Conservation (phyloP, 2,113 vertebrate genomes). For the Ibidorhyncha struthersii region DNA sequence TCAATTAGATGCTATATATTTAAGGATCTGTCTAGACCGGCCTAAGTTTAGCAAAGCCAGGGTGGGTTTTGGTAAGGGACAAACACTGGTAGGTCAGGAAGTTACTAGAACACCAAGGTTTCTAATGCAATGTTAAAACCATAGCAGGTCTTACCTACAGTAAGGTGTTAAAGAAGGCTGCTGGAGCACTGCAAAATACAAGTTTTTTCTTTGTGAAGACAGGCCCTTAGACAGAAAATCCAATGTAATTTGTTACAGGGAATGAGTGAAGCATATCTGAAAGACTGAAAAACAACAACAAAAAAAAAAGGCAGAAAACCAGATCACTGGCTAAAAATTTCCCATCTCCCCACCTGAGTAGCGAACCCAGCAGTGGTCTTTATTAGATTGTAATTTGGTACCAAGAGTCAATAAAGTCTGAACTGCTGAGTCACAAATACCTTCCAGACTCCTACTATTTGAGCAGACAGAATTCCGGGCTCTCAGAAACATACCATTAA, state of each 20-base stretch:
- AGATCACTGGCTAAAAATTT: background rate
- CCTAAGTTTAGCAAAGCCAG: background rate
- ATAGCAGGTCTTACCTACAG: background rate
- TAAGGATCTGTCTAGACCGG: background rate
- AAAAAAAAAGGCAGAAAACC: background rate
- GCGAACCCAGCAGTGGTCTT: background rate
- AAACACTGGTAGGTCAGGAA: background rate
- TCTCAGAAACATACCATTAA: background rate
- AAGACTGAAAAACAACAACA: background rate
- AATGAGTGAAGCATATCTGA: background rate
- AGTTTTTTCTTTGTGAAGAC: background rate
- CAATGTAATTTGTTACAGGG: background rate
- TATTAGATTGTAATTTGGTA: background rate
- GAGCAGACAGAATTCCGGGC: background rate
- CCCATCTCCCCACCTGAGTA: background rate
- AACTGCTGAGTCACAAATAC: slow-evolving; percentile 39
- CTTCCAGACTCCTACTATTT: background rate
- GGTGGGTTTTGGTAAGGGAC: background rate
- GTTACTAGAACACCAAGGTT: background rate
- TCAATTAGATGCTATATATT: background rate
- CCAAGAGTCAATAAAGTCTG: background rate
- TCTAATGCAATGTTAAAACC: background rate
- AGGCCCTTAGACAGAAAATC: background rate
- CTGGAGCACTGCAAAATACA: background rate
- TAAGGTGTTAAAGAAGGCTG: background rate